Conservation (phyloP, 2,888 invertebrate genomes). For the Pseudococcus jackbeardsleyi region DNA sequence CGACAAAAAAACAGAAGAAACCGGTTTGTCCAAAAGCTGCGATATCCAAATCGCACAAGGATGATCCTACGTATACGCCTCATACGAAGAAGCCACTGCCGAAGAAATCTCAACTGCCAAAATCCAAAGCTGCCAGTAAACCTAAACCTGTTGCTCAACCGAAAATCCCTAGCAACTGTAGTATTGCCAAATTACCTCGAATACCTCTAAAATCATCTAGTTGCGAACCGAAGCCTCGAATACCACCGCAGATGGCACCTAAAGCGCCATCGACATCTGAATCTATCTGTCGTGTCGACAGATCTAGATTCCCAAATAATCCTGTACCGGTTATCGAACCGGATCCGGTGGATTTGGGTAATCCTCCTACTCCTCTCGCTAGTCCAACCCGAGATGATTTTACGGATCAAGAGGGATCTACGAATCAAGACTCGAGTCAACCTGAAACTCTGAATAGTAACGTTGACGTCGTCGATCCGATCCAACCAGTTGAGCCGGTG, state of each 20-base stretch:
- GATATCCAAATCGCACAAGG: not conserved
- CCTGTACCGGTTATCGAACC: not conserved
- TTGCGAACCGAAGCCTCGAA: not conserved
- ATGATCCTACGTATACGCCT: not conserved
- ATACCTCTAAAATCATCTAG: not conserved
- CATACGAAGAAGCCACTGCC: not conserved
- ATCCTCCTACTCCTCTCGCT: not conserved
- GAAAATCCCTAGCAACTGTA: not conserved
- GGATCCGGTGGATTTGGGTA: not conserved
- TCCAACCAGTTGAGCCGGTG: not conserved
- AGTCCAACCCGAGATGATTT: not conserved
- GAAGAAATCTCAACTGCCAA: not conserved
- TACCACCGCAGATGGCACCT: not conserved
- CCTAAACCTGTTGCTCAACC: not conserved
- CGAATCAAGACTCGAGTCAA: not conserved
- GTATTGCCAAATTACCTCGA: not conserved
- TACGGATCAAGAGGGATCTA: not conserved
- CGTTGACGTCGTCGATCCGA: conserved; percentile 8
- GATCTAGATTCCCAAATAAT: not conserved
- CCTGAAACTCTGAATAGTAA: not conserved
- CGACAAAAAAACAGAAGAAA: not conserved
- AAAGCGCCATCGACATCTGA: not conserved
- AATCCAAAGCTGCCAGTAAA: not conserved
- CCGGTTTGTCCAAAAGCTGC: not conserved
- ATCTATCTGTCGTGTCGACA: not conserved